Base-by-base conservation (phyloP, 2,888 invertebrate species). In the Octonoba sinensis region DNA sequence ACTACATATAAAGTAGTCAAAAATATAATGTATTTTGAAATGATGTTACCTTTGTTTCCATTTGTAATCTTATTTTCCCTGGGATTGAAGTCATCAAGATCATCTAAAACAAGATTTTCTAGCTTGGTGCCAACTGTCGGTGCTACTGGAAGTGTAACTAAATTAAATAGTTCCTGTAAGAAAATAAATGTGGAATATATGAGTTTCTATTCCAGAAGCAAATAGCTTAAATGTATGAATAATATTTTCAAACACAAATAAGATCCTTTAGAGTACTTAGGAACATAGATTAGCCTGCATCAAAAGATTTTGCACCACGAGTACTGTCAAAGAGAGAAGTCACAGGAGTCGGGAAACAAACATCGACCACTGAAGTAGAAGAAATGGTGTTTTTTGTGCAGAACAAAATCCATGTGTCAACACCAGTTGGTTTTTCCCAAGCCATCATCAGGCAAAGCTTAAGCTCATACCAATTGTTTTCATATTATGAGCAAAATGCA, bases 81-180 rank as follows among this genome's bases (percentile, higher is more conserved):
- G 0, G 96, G 96, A 90, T 96, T 95, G 87, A 96, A 96, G 89
- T 95, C 87, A 60, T 88, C 87, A 56, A 85, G 46, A 57, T 88
- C 93, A 86, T 96, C 95, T 74, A 95, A 93, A 88, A 95, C 94
- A 87, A 89, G 86, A 85, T 88, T 88, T 85, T 89, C 88, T 77
- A 89, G 84, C 59, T 86, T 86, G 12, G 88, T 86, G 1, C 89
- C 88, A 12, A 89, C 88, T 16, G 86, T 83, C 6, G 88, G 86
- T 60, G 86, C 27, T 4, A 51, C 36, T 46, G 82, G 56, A 13
- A 82, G 56, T 16, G 67, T 59, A 2, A 83, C 67, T 54, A 77
- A 69, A 70, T 70, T 67, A 59, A 77, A 70, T n/a, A 83, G 54
- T 57, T 83, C 83, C 77, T 77, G 22, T 11, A 62, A 18, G 60